phyloP scores from a whole-genome alignment of 2,797 vertebrate genomes.

The Rhinella marina region DNA sequence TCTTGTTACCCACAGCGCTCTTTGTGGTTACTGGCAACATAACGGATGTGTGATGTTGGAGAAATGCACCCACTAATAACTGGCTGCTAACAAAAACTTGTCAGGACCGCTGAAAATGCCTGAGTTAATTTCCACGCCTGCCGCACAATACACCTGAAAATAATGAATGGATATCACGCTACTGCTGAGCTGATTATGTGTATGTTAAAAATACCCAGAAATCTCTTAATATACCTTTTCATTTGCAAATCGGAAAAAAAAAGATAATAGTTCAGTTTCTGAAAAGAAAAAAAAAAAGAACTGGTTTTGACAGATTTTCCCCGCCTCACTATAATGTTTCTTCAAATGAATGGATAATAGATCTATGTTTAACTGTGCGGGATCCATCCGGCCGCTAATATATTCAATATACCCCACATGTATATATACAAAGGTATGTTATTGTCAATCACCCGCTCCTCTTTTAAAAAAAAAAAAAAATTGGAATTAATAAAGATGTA shows the following conservation, averaged over 20 bases:
- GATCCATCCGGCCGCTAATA: conserved; percentile 29
- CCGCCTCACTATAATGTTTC: conserved; percentile 55
- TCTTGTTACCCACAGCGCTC: not conserved
- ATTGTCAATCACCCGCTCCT: conserved; percentile 34
- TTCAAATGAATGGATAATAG: conserved; percentile 51
- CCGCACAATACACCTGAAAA: conserved; percentile 18
- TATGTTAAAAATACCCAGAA: conserved; percentile 53
- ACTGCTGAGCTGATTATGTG: conserved; percentile 60
- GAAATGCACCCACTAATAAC: not conserved
- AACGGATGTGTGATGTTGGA: not conserved
- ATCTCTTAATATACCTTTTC: conserved; percentile 49
- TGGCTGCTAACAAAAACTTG: not conserved
- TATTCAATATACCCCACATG: conserved; percentile 35
- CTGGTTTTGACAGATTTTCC: conserved; percentile 55
- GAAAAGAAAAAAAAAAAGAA: conserved; percentile 37
- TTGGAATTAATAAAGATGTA: conserved; percentile 57
- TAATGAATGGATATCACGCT: conserved; percentile 65
- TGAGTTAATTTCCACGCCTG: not conserved
- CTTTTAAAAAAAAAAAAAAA: conserved; percentile 29
- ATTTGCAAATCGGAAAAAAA: conserved; percentile 55
- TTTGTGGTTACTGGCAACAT: not conserved
- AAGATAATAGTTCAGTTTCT: conserved; percentile 48
- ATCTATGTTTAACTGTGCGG: conserved; percentile 48
- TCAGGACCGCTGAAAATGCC: not conserved
- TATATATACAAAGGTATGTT: conserved; percentile 54